Conservation (phyloP, 2,888 invertebrate genomes). For the Morinoia aosen region DNA sequence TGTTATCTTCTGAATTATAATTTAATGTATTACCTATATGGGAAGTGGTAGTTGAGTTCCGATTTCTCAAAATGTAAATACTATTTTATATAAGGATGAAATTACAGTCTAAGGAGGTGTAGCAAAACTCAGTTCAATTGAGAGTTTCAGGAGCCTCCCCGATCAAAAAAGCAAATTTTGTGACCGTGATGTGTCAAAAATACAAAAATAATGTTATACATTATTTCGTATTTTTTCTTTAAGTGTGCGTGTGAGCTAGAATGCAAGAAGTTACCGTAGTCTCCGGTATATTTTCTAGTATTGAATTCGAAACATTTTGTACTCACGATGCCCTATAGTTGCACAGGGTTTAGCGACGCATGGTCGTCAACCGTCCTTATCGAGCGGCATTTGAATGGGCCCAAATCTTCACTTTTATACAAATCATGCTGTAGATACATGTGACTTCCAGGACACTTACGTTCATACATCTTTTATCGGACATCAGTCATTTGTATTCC, state of each 20-base stretch:
- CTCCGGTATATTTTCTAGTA: neutral
- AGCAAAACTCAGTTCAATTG: neutral
- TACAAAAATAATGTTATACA: neutral
- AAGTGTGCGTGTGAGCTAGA: neutral
- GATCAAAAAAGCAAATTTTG: neutral
- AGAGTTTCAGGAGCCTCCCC: no score
- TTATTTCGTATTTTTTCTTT: neutral
- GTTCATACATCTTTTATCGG: neutral
- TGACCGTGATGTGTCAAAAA: neutral
- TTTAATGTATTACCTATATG: neutral
- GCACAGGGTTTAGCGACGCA: neutral
- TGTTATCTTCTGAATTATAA: neutral
- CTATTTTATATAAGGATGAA: neutral
- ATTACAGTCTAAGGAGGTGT: neutral
- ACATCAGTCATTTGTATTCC: no score
- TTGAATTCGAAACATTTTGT: neutral
- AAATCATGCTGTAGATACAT: neutral
- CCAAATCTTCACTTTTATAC: neutral
- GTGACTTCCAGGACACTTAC: neutral
- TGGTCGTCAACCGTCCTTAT: neutral
- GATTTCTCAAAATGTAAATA: neutral
- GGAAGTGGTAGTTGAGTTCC: neutral
- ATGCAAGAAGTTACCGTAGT: neutral
- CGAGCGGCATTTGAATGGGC: neutral
- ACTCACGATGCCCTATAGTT: neutral